These are phyloP conservation scores for Drosophila santomea DNA, from an alignment of 1,140 invertebrate genomes.

Conservation along the genomic window DNA sequence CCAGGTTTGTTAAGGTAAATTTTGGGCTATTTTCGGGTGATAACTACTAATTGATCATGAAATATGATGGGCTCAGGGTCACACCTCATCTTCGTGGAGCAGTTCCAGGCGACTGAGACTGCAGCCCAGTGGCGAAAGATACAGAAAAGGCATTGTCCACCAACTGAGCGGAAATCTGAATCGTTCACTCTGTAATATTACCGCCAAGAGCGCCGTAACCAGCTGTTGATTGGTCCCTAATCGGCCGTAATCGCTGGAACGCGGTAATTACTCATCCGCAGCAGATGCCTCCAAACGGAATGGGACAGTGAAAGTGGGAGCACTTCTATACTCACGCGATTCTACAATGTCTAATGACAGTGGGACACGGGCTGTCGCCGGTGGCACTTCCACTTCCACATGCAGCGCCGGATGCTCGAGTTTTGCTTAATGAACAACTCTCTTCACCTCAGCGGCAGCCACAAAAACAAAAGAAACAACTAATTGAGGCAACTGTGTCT, in stretches of 20 bases:
- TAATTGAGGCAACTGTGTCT: conserved; percentile 64
- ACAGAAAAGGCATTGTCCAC: conserved; percentile 12
- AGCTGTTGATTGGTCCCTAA: conserved; percentile 30
- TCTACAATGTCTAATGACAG: conserved; percentile 7
- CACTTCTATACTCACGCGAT: background rate
- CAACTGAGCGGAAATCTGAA: conserved; percentile 19
- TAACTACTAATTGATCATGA: conserved; percentile 12
- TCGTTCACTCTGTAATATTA: conserved; percentile 5
- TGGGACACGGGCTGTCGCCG: conserved; percentile 15
- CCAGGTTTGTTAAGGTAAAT: background rate
- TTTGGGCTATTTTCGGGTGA: conserved; percentile 7
- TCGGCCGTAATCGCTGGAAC: background rate
- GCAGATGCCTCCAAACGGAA: conserved; percentile 2
- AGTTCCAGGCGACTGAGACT: conserved; percentile 14
- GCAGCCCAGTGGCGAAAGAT: conserved; percentile 10
- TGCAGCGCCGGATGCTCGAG: conserved; percentile 50
- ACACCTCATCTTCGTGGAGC: conserved; percentile 30
- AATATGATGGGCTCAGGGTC: background rate
- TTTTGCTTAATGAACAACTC: conserved; percentile 46
- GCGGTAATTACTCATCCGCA: conserved; percentile 12
- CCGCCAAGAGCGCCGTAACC: conserved; percentile 2
- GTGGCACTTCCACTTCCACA: conserved; percentile 16
- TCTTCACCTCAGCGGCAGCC: conserved; percentile 14
- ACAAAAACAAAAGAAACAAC: conserved; percentile 40
- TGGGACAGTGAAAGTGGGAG: conserved; percentile 22